Conservation (phyloP, 1,140 invertebrate species). For the Fopius arisanus region DNA sequence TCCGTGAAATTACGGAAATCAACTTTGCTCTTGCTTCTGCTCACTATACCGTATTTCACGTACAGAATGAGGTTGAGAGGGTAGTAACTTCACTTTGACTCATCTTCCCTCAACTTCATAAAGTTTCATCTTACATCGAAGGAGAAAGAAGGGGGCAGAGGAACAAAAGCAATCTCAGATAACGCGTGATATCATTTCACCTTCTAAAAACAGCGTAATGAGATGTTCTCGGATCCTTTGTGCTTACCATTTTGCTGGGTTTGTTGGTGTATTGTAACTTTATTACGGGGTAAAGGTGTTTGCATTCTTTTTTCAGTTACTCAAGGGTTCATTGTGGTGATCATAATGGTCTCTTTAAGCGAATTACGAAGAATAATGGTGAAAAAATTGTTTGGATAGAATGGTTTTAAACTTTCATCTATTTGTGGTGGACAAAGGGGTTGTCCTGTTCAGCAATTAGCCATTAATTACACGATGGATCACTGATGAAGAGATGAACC, state of each 20-base stretch:
- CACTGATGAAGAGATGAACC: neutral
- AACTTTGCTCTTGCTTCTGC: neutral
- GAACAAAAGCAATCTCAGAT: slow-evolving; percentile 15
- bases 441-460: neutral
- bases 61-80: neutral
- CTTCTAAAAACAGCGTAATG: neutral
- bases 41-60: neutral
- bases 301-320: neutral
- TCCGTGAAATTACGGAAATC: neutral
- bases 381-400: too few relatives aligned
- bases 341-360: neutral
- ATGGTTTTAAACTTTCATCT: neutral
- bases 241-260: neutral
- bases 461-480: neutral
- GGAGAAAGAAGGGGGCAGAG: neutral
- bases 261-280: neutral
- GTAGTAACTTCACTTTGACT: neutral
- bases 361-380: too few relatives aligned
- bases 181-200: slow-evolving; percentile 5
- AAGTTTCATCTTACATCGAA: slow-evolving; percentile 2
- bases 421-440: neutral
- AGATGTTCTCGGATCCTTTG: neutral
- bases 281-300: neutral
- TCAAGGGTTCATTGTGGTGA: neutral
- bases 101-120: slow-evolving; percentile 1